phyloP scores from a whole-genome alignment of 1,140 invertebrate species.

The Holotrichia oblita region DNA sequence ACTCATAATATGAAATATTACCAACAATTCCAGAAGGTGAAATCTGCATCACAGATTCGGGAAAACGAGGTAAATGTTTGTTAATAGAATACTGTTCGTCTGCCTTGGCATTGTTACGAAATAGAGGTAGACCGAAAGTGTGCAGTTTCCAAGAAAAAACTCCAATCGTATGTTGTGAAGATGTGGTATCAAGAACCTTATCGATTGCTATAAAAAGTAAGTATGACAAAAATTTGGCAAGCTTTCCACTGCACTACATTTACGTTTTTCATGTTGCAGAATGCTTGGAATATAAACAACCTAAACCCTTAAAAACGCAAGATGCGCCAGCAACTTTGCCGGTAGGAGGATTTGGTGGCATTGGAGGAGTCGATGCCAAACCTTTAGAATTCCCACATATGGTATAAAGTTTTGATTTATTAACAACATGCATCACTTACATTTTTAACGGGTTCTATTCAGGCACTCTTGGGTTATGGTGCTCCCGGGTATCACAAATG shows the following conservation, averaged over 20 bases:
- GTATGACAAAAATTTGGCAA: neutral
- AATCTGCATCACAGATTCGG: neutral
- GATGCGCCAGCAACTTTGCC: neutral
- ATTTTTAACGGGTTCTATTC: slow-evolving; percentile 4
- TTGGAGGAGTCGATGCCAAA: neutral
- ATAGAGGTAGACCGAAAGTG: neutral
- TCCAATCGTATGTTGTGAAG: neutral
- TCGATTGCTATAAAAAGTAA: neutral
- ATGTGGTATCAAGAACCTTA: neutral
- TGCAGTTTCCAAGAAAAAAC: neutral
- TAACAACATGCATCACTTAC: neutral
- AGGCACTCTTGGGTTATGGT: slow-evolving; percentile 55
- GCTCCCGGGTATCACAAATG: slow-evolving; percentile 43
- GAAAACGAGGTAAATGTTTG: slow-evolving; percentile 3
- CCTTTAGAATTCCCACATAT: neutral
- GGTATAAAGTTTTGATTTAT: neutral
- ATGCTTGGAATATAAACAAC: neutral
- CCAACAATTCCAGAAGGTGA: neutral
- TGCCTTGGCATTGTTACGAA: neutral
- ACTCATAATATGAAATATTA: neutral
- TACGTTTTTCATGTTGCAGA: neutral
- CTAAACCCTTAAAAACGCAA: neutral
- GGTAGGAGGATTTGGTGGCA: neutral
- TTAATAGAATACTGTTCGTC: neutral
- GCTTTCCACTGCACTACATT: neutral